Evolutionary conservation across 2,797 vertebrate genomes (phyloP), one percentile per base, ranked within the genome.

Genomic region (Pipistrellus nathusii): DNA sequence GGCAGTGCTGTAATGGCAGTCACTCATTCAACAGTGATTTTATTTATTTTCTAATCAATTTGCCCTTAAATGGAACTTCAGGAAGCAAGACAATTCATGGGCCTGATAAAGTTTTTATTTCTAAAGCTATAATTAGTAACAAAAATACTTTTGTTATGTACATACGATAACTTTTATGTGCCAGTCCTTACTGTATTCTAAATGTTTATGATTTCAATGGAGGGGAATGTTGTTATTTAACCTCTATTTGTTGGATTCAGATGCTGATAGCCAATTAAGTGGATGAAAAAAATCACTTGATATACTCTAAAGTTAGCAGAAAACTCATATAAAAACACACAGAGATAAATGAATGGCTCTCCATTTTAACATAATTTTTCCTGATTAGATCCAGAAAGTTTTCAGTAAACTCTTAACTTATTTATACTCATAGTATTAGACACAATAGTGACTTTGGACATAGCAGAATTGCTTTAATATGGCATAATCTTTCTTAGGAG

Each of bases 21-120:
- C n/a, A 69, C 4, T 86, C 9, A 82, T 44, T 55, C 66, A 82
- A 81, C 0, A 62, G 2, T 92, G 8, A 86, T 66, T 84, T 94
- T 2, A 46, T 68, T 80, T 77, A 78, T 41, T 73, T 90, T 93
- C n/a, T 80, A 77, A 82, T 38, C 15, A 91, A 38, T 92, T 88
- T 96, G 2, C 14, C 2, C 6, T 85, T 84, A n/a, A 51, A 53
- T 32, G 25, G 21, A 64, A 84, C 48, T 5, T 90, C 11, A 85
- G 55, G 84, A 90, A 92, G 12, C 8, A 57, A 80, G n/a, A 32
- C 0, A 89, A 8, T 25, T 3, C 8, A 17, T 35, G 51, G 23
- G 1, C 2, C 10, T 89, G 4, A 88, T 46, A 46, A 35, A 71
- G 6, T 27, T 75, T 9, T 80, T 84, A 30, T 85, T 76, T 85